phyloP scores from a whole-genome alignment of 37 sponge, comb jelly and placozoan genomes.

The Ephydatia muelleri region DNA sequence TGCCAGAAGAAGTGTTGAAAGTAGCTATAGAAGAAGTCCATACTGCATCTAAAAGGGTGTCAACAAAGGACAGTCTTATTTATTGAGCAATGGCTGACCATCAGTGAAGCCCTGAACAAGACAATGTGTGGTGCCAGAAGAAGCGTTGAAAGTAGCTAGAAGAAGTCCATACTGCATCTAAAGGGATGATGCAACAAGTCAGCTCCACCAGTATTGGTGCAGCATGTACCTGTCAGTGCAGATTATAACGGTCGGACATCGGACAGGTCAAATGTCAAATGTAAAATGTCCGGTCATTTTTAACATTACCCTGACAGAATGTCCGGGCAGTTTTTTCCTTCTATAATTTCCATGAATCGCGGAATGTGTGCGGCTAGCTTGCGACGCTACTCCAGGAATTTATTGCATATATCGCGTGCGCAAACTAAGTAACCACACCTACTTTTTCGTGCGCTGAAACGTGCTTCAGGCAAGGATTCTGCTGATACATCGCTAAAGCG shows the following conservation, averaged over 20 bases:
- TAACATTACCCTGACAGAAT: neutral
- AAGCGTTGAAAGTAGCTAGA: too few relatives aligned
- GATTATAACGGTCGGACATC: slow-evolving; percentile 45
- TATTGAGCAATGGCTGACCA: too few relatives aligned
- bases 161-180: too few relatives aligned
- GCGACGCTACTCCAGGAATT: neutral
- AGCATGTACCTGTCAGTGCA: too few relatives aligned
- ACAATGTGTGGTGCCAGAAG: too few relatives aligned
- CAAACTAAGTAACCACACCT: neutral
- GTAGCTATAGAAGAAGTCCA: too few relatives aligned
- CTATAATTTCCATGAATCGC: neutral
- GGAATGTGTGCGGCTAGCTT: neutral
- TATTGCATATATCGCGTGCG: neutral
- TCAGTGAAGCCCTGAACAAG: too few relatives aligned
- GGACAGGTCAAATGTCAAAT: slow-evolving; percentile 6
- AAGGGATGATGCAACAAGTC: too few relatives aligned
- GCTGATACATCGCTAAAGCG: neutral
- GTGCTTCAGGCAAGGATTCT: slow-evolving; percentile 1
- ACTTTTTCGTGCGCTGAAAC: neutral
- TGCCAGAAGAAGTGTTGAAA: too few relatives aligned
- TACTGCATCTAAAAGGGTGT: too few relatives aligned
- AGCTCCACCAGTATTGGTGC: too few relatives aligned
- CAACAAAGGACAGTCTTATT: too few relatives aligned
- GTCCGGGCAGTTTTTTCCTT: slow-evolving; percentile 24
- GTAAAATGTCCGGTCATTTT: slow-evolving; percentile 24